Conservation (phyloP, 1,140 invertebrate species). For the Conus betulinus region DNA sequence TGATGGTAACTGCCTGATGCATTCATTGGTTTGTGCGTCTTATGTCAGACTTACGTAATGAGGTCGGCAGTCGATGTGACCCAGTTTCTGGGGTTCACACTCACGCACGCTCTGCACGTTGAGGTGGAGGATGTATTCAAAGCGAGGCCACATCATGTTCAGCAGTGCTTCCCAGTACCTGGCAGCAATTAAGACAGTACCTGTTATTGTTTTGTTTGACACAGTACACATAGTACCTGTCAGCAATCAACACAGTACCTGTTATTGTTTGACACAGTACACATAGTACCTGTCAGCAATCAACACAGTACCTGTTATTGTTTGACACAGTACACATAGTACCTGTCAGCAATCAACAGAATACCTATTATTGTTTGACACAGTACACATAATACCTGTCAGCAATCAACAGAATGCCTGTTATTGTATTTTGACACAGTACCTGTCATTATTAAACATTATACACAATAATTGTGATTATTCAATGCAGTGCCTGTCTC, state of each 20-base stretch:
- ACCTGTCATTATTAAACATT: too few species aligned
- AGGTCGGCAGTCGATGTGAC: constrained; percentile 91
- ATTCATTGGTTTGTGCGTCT: too few species aligned
- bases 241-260: too few species aligned
- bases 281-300: too few species aligned
- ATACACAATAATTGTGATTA: too few species aligned
- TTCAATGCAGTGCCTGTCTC: too few species aligned
- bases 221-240: too few species aligned
- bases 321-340: neutral
- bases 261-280: neutral
- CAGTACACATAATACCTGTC: too few species aligned
- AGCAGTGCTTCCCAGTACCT: constrained; percentile 79
- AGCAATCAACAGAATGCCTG: too few species aligned
- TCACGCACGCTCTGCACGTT: constrained; percentile 97
- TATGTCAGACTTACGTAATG: constrained; percentile 88
- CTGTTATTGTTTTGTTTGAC: neutral
- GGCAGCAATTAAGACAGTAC: neutral
- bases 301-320: neutral
- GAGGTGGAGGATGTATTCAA: constrained; percentile 90
- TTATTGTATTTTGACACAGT: too few species aligned
- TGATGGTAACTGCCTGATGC: too few species aligned
- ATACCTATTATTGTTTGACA: neutral
- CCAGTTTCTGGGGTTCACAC: constrained; percentile 93
- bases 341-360: too few species aligned
- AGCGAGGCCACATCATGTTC: constrained; percentile 80